These are phyloP conservation scores for Drosophila aff. DNA, from an alignment of 1,140 invertebrate genomes.

Conservation along the genomic window DNA sequence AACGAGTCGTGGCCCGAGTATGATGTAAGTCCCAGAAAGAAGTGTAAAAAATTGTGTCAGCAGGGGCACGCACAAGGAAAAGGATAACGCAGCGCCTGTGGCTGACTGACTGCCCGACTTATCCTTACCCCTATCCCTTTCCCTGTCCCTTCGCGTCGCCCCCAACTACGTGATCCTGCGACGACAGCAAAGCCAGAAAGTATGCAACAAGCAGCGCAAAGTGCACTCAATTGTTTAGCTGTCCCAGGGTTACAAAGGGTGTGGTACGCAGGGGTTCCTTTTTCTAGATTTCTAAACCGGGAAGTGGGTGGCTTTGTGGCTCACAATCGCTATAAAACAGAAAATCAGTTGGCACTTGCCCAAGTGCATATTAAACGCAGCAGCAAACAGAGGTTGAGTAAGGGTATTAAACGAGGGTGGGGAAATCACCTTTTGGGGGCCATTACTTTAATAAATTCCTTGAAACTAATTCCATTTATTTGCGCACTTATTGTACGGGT, in stretches of 20 bases:
- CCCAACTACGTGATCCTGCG: conserved; percentile 46
- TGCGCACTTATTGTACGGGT: background rate
- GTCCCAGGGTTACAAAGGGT: conserved; percentile 14
- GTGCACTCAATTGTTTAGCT: conserved; percentile 73
- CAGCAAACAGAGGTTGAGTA: conserved; percentile 8
- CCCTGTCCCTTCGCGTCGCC: background rate
- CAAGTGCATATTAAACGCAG: conserved; percentile 70
- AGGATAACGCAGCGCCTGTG: conserved; percentile 19
- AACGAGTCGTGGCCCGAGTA: conserved; percentile 71
- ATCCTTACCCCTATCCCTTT: conserved; percentile 20
- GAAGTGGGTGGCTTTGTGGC: conserved; percentile 12
- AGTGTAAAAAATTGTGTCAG: conserved; percentile 69
- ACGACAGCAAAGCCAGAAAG: conserved; percentile 50
- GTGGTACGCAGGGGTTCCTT: background rate
- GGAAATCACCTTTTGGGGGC: background rate
- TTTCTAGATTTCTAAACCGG: conserved; percentile 4
- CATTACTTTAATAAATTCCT: background rate
- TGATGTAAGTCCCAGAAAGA: conserved; percentile 62
- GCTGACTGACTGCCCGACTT: conserved; percentile 56
- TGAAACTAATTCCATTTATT: conserved; percentile 1
- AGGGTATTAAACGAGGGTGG: conserved; percentile 11
- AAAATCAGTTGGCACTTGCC: conserved; percentile 72
- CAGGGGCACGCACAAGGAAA: conserved; percentile 63
- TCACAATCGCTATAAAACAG: conserved; percentile 32
- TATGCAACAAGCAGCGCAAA: conserved; percentile 70